Percentiles rank a stretch among this genome's conserved stretches.
These are phyloP conservation scores for Tragopan temminckii DNA, from an alignment of 2,797 vertebrate species.

Conservation along the genomic window DNA sequence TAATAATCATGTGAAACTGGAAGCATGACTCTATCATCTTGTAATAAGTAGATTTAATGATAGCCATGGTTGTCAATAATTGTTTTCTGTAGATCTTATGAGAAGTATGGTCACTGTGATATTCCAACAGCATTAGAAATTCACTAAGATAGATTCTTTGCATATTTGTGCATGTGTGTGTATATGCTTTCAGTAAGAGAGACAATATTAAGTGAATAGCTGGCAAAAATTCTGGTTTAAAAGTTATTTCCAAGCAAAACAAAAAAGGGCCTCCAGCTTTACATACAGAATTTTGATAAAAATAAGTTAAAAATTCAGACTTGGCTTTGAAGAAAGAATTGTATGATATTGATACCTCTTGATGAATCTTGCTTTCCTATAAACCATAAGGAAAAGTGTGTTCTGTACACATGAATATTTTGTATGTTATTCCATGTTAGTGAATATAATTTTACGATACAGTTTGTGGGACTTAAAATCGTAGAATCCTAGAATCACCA, in stretches of 20 bases:
- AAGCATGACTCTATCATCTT: not conserved
- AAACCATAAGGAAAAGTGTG: not conserved
- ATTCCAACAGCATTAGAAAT: not conserved
- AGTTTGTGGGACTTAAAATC: not conserved
- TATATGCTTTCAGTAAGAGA: not conserved
- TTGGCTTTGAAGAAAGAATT: not conserved
- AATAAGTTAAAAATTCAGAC: not conserved
- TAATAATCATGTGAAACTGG: not conserved
- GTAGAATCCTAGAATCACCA: no score
- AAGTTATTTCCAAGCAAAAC: not conserved
- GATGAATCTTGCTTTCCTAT: not conserved
- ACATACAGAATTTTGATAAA: not conserved
- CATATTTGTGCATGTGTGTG: accelerated
- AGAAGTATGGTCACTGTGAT: not conserved
- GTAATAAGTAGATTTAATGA: not conserved
- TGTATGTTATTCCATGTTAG: not conserved
- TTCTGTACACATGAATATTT: not conserved
- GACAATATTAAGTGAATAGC: not conserved
- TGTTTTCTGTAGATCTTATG: not conserved
- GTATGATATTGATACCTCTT: accelerated
- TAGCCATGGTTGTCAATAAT: not conserved
- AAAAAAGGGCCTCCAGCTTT: accelerated
- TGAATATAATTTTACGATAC: not conserved
- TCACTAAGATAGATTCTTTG: not conserved
- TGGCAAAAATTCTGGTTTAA: not conserved